Evolutionary conservation across 2,113 vertebrate species (phyloP), one percentile per base, ranked within the genome.

Genomic region (Polypterus bichir): DNA sequence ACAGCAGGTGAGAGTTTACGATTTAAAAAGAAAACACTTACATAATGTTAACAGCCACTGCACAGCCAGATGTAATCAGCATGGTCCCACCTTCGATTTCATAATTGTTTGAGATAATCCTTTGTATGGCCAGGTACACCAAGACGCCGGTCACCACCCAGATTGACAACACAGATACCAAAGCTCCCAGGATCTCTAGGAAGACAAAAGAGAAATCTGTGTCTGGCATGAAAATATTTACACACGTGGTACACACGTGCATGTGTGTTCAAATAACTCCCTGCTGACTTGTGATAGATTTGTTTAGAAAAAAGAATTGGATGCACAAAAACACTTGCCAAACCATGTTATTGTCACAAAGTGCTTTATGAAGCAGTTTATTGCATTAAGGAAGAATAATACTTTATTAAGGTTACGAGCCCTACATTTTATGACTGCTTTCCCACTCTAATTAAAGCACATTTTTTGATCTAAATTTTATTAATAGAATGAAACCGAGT

Each of bases 61-160:
- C 90, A 1, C 90, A 90, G 56, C 82, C 92, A 0, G 92, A 92
- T 0, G 92, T 95, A 66, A 97, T 77, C 49, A 97, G 81, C 93
- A 97, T 96, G 58, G 84, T 73, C 0, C 47, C 53, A 0, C 83
- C 82, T 63, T 92, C 66, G 7, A 97, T 88, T 60, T 91, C 77
- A 1, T 91, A 97, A 70, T 93, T 69, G 0, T 75, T 84, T 0
- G 76, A 86, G 11, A 86, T 48, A 62, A 96, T 74, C 62, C 93
- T 86, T 71, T 90, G 81, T 1, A 69, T 64, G 0, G 91, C 93
- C 52, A 92, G 73, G 52, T 88, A 82, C 4, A 95, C 80, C 68
- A 97, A 74, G 49, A 86, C 81, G 0, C 78, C 88, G 0, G 91
- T 89, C 71, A 97, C 83, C 0, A 84, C 84, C 94, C 91, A 97